phyloP scores from a whole-genome alignment of 1,140 invertebrate species.

The Lamellibrachia luymesi region DNA sequence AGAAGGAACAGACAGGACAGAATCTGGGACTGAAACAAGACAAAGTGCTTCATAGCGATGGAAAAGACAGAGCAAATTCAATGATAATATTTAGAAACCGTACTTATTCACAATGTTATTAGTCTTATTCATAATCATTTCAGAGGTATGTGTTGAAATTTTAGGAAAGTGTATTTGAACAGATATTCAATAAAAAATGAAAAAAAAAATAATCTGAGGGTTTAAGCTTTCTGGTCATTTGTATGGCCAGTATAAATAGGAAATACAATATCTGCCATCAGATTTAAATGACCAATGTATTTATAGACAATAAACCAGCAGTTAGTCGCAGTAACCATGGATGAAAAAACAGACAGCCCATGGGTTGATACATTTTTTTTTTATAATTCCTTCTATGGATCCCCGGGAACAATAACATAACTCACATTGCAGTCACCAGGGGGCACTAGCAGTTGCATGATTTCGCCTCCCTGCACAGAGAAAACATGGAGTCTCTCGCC shows the following conservation, averaged over 20 bases:
- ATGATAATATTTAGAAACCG: too few species aligned
- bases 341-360: too few species aligned
- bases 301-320: too few species aligned
- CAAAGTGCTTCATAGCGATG: neutral
- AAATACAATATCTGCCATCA: too few species aligned
- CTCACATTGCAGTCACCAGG: conserved; percentile 75
- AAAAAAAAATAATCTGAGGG: too few species aligned
- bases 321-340: too few species aligned
- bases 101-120: neutral
- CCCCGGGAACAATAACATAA: conserved; percentile 13
- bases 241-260: too few species aligned
- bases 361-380: too few species aligned
- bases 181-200: neutral
- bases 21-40: conserved; percentile 72
- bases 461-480: conserved; percentile 85
- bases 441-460: conserved; percentile 87
- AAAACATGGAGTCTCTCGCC: conserved; percentile 89
- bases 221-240: too few species aligned
- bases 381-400: neutral
- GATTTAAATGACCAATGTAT: too few species aligned
- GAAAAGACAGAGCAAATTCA: neutral
- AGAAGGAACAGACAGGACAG: conserved; percentile 63
- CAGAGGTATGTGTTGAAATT: neutral
- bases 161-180: neutral
- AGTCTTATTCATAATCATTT: neutral